Evolutionary conservation across 1,140 invertebrate genomes (phyloP), one percentile per base, ranked within the genome.

Genomic region (Planococcus citri): DNA sequence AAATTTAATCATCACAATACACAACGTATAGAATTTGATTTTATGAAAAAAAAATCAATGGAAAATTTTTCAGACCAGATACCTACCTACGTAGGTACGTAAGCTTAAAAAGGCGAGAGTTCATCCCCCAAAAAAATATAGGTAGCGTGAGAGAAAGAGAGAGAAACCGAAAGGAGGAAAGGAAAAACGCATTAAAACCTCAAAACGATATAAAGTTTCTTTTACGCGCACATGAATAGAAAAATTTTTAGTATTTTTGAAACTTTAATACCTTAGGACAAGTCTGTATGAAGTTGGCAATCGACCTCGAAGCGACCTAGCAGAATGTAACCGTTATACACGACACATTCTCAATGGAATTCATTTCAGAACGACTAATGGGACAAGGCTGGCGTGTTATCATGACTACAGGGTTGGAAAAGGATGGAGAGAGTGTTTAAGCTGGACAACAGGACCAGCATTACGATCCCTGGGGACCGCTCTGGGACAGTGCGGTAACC

Each of bases 321-420:
- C 41, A 51, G 41, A 51, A 51, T 51, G 41, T 51, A 51, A 51
- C 41, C 41, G 41, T 51, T 51, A 51, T 51, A 51, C 41, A 51
- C 41, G 41, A 51, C 41, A 51, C 41, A 51, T 51, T 64, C 60
- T 64, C 60, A 64, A 64, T 25, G 60, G 60, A 64, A 64, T 64
- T 64, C 25, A 24, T 24, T 64, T 64, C 60, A 64, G 60, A 24
- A 25, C 60, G 22, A 64, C 60, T 64, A 64, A 64, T 64, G 60
- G 60, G 60, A 64, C 60, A 27, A 25, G 60, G 60, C 60, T 64
- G 60, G 60, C 60, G 60, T 64, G 60, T 64, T 64, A 64, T 64
- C 60, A 64, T 51, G 41, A 51, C 60, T 25, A 25, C 60, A 25
- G 60, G 25, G 60, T 27, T 12, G 60, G 60, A 27, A 64, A 64